phyloP scores from a whole-genome alignment of 2,888 invertebrate species.

The Euplexia lucipara region DNA sequence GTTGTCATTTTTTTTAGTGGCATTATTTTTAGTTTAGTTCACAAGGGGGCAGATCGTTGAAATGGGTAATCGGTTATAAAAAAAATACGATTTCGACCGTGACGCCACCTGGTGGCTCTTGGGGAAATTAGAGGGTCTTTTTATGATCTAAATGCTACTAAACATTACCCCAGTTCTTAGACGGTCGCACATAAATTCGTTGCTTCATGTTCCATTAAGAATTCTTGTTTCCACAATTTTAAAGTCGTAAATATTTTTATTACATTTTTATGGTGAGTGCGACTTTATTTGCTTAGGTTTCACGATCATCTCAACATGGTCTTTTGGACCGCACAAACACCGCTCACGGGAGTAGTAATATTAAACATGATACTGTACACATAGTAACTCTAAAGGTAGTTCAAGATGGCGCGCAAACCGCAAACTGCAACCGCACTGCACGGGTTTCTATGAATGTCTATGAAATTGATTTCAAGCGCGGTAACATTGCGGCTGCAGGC shows the following conservation, averaged over 20 bases:
- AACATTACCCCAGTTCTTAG: constrained; percentile 42
- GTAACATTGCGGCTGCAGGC: too few species aligned
- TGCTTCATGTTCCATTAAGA: not conserved
- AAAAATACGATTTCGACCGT: constrained; percentile 15
- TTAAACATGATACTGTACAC: too few species aligned
- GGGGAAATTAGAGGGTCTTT: constrained; percentile 25
- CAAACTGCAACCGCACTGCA: too few species aligned
- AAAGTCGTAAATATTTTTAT: constrained; percentile 41
- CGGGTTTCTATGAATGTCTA: too few species aligned
- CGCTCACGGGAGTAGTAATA: too few species aligned
- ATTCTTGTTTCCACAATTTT: constrained; percentile 22
- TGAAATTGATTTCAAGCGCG: too few species aligned
- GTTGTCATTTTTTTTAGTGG: constrained; percentile 52
- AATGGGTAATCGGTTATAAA: constrained; percentile 47
- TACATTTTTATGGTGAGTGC: constrained; percentile 5
- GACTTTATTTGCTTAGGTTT: constrained; percentile 15
- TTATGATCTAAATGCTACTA: constrained; percentile 37
- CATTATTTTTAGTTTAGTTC: constrained; percentile 37
- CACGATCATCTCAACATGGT: not conserved
- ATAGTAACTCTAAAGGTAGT: too few species aligned
- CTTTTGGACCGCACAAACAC: too few species aligned
- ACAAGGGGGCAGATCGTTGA: constrained; percentile 8
- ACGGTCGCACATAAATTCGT: constrained; percentile 8
- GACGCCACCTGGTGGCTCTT: constrained; percentile 52
- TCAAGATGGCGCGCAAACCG: too few species aligned